Conservation (phyloP, 2,888 invertebrate genomes). For the Podabrus alpinus region DNA sequence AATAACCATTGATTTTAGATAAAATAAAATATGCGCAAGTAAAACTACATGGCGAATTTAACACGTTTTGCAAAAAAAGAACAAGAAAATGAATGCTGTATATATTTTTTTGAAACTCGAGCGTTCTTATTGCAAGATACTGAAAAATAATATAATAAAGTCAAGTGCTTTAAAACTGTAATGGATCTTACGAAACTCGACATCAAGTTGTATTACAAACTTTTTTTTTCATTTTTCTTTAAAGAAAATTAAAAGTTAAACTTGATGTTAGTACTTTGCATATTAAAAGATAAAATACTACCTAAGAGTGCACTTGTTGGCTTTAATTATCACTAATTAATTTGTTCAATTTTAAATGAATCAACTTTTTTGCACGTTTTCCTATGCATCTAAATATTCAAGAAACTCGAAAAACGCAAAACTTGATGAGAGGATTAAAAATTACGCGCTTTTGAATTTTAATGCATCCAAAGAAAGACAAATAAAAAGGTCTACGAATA, state of each 20-base stretch:
- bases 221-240: not conserved
- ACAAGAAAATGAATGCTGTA: not conserved
- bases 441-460: no score
- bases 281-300: not conserved
- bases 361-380: not conserved
- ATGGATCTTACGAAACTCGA: not conserved
- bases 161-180: not conserved
- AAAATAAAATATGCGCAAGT: not conserved
- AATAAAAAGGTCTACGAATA: no score
- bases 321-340: not conserved
- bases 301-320: not conserved
- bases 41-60: not conserved
- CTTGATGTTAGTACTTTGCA: not conserved
- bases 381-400: not conserved
- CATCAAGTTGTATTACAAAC: not conserved
- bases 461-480: no score
- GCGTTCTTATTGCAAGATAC: not conserved
- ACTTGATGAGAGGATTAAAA: not conserved
- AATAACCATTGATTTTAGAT: not conserved
- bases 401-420: not conserved
- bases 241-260: not conserved
- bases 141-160: not conserved
- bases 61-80: not conserved
- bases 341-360: not conserved
- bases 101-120: not conserved